These are phyloP conservation scores for Pygmarrhopalites habei DNA, from an alignment of 1,140 invertebrate species.

Conservation along the genomic window DNA sequence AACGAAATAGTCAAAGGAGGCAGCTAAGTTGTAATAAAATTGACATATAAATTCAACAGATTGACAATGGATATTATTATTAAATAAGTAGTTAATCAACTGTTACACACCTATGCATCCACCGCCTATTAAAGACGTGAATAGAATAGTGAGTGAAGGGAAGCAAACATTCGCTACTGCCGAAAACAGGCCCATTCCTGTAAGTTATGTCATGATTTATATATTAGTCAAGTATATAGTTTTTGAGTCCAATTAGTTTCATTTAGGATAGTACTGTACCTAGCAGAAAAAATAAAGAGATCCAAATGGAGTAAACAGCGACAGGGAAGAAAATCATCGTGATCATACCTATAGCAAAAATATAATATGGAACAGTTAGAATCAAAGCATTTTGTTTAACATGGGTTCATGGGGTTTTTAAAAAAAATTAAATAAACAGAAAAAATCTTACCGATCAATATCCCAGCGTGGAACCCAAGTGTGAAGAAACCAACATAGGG, in stretches of 20 bases:
- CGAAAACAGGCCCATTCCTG: conserved; percentile 34
- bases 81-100: too few relatives aligned
- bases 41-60: too few relatives aligned
- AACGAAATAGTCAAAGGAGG: conserved; percentile 67
- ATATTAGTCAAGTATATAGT: conserved; percentile 41
- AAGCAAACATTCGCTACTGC: conserved; percentile 36
- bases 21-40: too few relatives aligned
- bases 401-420: too few relatives aligned
- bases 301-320: conserved; percentile 49
- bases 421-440: too few relatives aligned
- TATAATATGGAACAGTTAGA: too few relatives aligned
- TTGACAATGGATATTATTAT: too few relatives aligned
- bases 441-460: too few relatives aligned
- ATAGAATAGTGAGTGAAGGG: conserved; percentile 27
- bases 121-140: conserved; percentile 49
- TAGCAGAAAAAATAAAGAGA: conserved; percentile 60
- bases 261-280: conserved; percentile 62
- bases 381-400: too few relatives aligned
- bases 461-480: conserved; percentile 69
- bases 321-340: conserved; percentile 47
- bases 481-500: conserved; percentile 76
- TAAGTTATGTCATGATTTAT: not conserved
- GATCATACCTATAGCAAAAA: conserved; percentile 54
- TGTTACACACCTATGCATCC: too few relatives aligned
- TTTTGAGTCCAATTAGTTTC: conserved; percentile 42